Conservation (phyloP, 2,113 vertebrate species). For the Hippolais icterina region DNA sequence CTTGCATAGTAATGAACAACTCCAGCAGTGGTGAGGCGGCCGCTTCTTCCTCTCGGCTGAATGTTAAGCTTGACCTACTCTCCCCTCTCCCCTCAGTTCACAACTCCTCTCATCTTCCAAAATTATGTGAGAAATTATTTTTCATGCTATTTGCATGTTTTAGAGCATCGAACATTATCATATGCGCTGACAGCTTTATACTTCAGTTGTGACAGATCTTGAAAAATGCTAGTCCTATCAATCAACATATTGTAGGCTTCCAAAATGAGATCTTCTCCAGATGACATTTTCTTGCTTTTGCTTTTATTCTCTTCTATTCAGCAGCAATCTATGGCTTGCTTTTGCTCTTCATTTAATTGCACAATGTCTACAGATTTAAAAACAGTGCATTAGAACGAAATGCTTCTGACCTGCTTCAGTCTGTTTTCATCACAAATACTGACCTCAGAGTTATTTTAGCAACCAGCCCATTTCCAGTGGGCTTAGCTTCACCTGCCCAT, state of each 20-base stretch:
- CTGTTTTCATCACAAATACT: slow-evolving; percentile 40
- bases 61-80: slow-evolving; percentile 54
- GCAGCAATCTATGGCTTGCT: slow-evolving; percentile 16
- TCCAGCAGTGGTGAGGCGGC: background rate
- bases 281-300: slow-evolving; percentile 25
- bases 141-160: slow-evolving; percentile 71
- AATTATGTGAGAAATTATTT: slow-evolving; percentile 71
- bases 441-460: slow-evolving; percentile 17
- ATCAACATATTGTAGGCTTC: slow-evolving; percentile 59
- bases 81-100: slow-evolving; percentile 49
- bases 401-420: background rate
- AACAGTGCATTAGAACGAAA: background rate
- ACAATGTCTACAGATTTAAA: background rate
- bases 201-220: slow-evolving; percentile 71
- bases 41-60: slow-evolving; percentile 43
- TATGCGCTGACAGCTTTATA: slow-evolving; percentile 66
- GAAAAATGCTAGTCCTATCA: slow-evolving; percentile 70
- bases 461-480: background rate
- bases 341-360: slow-evolving; percentile 50
- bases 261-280: slow-evolving; percentile 46
- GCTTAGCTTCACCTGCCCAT: background rate
- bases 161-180: slow-evolving; percentile 71
- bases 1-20: slow-evolving; percentile 61
- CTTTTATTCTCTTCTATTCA: slow-evolving; percentile 33
- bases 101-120: slow-evolving; percentile 67